Evolutionary conservation across 1,140 invertebrate genomes (phyloP).

Genomic region (Drosophila nigromelanica): DNA sequence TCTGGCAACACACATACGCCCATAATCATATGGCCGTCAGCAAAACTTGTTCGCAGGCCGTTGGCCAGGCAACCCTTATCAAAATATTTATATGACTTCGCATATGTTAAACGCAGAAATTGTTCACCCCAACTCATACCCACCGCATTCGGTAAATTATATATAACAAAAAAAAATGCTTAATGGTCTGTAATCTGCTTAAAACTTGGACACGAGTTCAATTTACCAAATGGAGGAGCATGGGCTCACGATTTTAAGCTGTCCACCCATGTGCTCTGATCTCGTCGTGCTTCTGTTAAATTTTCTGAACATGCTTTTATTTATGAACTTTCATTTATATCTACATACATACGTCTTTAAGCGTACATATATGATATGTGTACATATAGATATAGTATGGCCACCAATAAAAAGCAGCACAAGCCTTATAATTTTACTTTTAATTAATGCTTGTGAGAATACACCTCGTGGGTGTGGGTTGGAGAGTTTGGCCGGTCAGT

Average conservation of each 20-base stretch:
- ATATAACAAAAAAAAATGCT: constrained; percentile 78
- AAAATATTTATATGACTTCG: constrained; percentile 82
- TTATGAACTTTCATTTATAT: constrained; percentile 62
- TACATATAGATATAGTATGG: not conserved
- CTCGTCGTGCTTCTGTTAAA: constrained; percentile 34
- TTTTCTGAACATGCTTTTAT: constrained; percentile 57
- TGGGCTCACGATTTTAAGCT: constrained; percentile 54
- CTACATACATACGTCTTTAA: constrained; percentile 11
- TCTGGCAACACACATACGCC: constrained; percentile 3
- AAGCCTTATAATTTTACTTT: constrained; percentile 69
- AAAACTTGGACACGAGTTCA: constrained; percentile 81
- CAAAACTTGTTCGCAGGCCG: constrained; percentile 65
- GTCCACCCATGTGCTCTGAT: not conserved
- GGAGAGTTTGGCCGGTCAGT: not conserved
- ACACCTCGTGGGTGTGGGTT: not conserved
- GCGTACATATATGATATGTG: constrained; percentile 11
- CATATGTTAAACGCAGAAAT: constrained; percentile 76
- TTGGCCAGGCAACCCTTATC: constrained; percentile 74
- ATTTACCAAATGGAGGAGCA: constrained; percentile 67
- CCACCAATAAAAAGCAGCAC: constrained; percentile 4
- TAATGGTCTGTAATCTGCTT: constrained; percentile 82
- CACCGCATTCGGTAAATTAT: constrained; percentile 31
- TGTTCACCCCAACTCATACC: constrained; percentile 32
- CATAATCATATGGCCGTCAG: constrained; percentile 31
- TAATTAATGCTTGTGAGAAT: constrained; percentile 65